phyloP scores from a whole-genome alignment of 2,113 vertebrate species.

The Benthochromis sp. region DNA sequence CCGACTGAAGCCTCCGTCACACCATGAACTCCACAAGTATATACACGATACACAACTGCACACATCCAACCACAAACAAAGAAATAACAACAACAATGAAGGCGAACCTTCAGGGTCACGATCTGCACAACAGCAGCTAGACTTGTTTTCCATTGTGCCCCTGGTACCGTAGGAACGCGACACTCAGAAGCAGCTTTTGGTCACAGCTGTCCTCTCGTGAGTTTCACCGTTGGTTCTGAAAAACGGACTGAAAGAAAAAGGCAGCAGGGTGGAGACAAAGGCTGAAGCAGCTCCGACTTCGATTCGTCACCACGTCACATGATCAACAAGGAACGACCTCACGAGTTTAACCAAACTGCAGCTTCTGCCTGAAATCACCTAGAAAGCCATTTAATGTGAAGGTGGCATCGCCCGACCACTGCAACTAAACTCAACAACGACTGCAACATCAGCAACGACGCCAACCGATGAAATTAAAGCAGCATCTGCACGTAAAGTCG shows the following conservation, averaged over 20 bases:
- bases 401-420: not conserved
- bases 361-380: not conserved
- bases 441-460: not conserved
- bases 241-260: accelerated
- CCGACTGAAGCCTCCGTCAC: not conserved
- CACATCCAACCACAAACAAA: not conserved
- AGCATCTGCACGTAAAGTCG: not conserved
- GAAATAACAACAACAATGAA: not conserved
- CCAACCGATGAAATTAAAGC: not conserved
- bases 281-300: not conserved
- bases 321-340: not conserved
- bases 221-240: not conserved
- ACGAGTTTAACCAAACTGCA: not conserved
- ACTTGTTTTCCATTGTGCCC: not conserved
- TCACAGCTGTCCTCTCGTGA: not conserved
- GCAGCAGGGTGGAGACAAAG: not conserved
- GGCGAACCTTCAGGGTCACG: not conserved
- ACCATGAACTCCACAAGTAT: not conserved
- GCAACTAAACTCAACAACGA: not conserved
- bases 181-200: not conserved
- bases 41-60: not conserved
- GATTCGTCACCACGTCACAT: not conserved
- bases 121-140: not conserved
- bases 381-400: not conserved
- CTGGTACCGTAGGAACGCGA: accelerated